Evolutionary conservation across 2,113 vertebrate genomes (phyloP), one percentile per base, ranked within the genome.

Genomic region (Neodon shergylaensis): DNA sequence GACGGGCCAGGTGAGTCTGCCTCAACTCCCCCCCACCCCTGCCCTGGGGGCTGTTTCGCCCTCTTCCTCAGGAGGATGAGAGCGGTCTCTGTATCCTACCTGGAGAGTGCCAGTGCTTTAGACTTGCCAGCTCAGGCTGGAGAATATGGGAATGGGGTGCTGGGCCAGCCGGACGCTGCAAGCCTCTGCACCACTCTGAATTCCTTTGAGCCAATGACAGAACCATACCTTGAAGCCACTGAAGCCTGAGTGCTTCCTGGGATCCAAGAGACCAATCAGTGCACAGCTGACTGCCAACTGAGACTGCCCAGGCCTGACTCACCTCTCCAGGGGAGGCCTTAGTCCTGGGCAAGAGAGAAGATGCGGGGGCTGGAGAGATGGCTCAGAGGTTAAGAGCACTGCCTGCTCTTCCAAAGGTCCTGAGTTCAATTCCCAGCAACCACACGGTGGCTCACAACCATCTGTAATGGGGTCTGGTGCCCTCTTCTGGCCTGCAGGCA

Each of bases 1-100:
- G 97, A 98, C 99, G 0, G 99, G 99, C 65, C 98, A 99, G 99
- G 99, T 99, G 79, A 97, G 95, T 72, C 19, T 2, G 42, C 17
- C 17, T 7, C 65, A 1, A 22, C 47, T 49, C 52, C n/a, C 19
- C 13, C 19, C 19, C 83, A 0, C 33, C 11, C 10, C 19, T 58
- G 58, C 17, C 7, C 70, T 66, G n/a, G 14, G 12, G 58, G 76
- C 21, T 6, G 22, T 47, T 58, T 81, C 26, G 19, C 28, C 31
- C 81, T 31, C 5, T 47, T 28, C 85, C 44, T 61, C 42, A 4
- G 58, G 58, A 47, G 42, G 12, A 19, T 12, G 17, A 13, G 17
- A 68, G 24, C 4, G 33, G 58, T 22, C 12, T 26, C n/a, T n/a
- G 44, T 68, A 19, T n/a, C 65, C 84, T 52, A 0, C 21, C 44